Percentiles rank a stretch among this genome's conserved stretches.
These are phyloP conservation scores for Chymomyza procnemis DNA, from an alignment of 2,888 invertebrate genomes.

Conservation along the genomic window DNA sequence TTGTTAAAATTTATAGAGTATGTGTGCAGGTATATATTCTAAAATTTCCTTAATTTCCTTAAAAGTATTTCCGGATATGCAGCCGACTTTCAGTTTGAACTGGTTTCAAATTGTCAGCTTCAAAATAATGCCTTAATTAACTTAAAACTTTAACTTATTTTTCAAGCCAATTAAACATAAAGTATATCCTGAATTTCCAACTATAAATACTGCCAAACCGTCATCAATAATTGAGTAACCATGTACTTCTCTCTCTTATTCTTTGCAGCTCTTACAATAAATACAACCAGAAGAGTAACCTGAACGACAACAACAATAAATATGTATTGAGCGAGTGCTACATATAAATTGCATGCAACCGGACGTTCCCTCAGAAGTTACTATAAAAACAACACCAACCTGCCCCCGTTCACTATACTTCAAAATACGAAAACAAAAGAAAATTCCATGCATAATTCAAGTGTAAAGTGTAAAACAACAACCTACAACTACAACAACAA, in stretches of 20 bases:
- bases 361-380: neutral
- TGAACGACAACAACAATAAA: conserved; percentile 18
- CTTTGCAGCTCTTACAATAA: neutral
- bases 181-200: neutral
- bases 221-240: conserved; percentile 20
- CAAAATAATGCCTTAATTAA: too few relatives aligned
- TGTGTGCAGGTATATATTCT: too few relatives aligned
- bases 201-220: conserved; percentile 24
- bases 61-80: too few relatives aligned
- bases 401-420: neutral
- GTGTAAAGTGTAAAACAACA: conserved; percentile 43
- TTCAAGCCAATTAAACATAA: neutral
- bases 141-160: neutral
- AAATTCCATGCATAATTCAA: conserved; percentile 46
- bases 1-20: too few relatives aligned
- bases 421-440: neutral
- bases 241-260: conserved; percentile 8
- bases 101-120: too few relatives aligned
- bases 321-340: conserved; percentile 39
- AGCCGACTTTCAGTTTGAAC: too few relatives aligned
- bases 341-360: neutral
- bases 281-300: neutral
- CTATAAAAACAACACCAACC: neutral
- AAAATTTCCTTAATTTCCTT: too few relatives aligned
- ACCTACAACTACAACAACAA: conserved; percentile 1